Percentiles rank a stretch among this genome's conserved stretches.
phyloP scores from a whole-genome alignment of 2,888 invertebrate genomes.

The Nomada goodeniana region DNA sequence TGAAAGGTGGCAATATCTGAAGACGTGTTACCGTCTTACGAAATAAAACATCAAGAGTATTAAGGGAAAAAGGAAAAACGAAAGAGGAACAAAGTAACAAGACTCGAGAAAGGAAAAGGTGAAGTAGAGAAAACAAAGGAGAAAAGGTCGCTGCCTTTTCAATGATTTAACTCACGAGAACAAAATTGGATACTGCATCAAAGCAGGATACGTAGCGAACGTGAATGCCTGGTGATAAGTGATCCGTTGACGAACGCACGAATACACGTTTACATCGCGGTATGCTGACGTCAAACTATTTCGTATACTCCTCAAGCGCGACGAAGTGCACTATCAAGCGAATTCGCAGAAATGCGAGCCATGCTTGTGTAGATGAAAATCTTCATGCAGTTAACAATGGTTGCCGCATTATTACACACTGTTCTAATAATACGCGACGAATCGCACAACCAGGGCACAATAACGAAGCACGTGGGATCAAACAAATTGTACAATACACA shows the following conservation, averaged over 20 bases:
- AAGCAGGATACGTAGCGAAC: neutral
- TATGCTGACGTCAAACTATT: constrained; percentile 68
- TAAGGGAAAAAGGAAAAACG: neutral
- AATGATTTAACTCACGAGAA: constrained; percentile 30
- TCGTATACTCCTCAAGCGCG: constrained; percentile 48
- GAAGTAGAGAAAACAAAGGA: neutral
- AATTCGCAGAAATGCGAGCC: constrained; percentile 45
- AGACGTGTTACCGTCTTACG: neutral
- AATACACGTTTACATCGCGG: constrained; percentile 59
- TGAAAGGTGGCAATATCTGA: neutral
- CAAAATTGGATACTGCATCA: constrained; percentile 21
- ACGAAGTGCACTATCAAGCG: constrained; percentile 34
- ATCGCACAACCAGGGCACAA: constrained; percentile 28
- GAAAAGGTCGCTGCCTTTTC: neutral
- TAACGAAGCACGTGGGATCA: constrained; percentile 64
- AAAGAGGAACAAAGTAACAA: neutral
- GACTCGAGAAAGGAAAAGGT: neutral
- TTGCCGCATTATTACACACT: constrained; percentile 58
- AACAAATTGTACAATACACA: constrained; percentile 24
- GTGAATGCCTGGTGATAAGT: constrained; percentile 38
- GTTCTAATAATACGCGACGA: constrained; percentile 62
- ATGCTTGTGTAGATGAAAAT: constrained; percentile 33
- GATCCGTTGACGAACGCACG: constrained; percentile 29
- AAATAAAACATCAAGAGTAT: neutral
- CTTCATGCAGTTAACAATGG: constrained; percentile 56